These are phyloP conservation scores for Neodiprion pinetum DNA, from an alignment of 1,140 invertebrate genomes.

Conservation along the genomic window DNA sequence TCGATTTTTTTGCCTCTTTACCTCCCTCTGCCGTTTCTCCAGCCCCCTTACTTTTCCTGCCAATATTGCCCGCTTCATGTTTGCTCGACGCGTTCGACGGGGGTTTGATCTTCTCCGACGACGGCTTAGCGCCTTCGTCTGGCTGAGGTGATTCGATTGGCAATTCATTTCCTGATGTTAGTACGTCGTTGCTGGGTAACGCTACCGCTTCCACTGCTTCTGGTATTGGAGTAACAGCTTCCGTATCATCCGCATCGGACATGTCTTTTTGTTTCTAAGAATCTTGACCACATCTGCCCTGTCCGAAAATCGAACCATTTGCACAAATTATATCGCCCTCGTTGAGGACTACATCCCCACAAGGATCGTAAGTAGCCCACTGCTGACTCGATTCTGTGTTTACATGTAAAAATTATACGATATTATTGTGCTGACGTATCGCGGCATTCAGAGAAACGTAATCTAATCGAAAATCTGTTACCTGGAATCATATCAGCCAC, in stretches of 20 bases:
- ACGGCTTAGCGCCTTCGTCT: not conserved
- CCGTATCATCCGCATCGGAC: not conserved
- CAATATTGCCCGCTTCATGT: not conserved
- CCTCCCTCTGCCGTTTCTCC: conserved; percentile 10
- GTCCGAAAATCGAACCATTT: not conserved
- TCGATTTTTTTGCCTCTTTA: not conserved
- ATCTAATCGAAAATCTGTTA: not conserved
- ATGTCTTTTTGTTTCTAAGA: not conserved
- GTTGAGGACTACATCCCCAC: not conserved
- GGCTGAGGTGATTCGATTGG: not conserved
- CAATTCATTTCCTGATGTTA: not conserved
- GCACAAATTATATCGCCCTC: conserved; percentile 2
- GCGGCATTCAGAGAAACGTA: not conserved
- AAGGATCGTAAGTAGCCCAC: not conserved
- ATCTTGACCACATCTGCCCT: not conserved
- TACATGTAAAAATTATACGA: not conserved
- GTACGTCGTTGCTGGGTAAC: not conserved
- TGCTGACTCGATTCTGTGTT: not conserved
- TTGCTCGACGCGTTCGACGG: not conserved
- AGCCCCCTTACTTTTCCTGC: not conserved
- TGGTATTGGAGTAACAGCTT: not conserved
- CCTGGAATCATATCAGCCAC: not conserved
- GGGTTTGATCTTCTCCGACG: not conserved
- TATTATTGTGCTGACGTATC: not conserved
- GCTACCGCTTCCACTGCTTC: not conserved